Base-by-base conservation (phyloP, 2,797 vertebrate species). In the Calcarius lapponicus region DNA sequence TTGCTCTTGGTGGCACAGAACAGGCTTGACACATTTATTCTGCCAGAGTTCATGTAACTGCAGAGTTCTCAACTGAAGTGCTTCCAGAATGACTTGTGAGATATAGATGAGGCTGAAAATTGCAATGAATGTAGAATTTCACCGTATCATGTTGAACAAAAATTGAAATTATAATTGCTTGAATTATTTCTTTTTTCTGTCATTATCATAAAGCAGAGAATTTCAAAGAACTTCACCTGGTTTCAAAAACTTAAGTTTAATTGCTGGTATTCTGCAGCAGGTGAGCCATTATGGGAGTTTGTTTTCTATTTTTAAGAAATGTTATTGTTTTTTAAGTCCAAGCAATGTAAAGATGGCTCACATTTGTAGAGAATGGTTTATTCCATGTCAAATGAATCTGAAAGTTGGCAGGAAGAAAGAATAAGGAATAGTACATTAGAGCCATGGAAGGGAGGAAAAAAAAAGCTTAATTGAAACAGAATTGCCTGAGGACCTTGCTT, bases 281-380 rank as follows among this genome's bases (percentile, higher is more conserved):
- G 14, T 10, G 8, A 65, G 16, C 15, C 26, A 36, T 75, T 76
- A 70, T 11, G 24, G 8, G 17, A 42, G 14, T 45, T 79, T 20
- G 8, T 74, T 66, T 76, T 74, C 26, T 78, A 3, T 71, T 73
- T 92, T 71, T 48, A 58, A 75, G 28, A 79, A n/a, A 26, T 43
- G 20, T n/a, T 2, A 12, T 72, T 85, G 17, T 47, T 81, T 87
- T 73, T 11, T 48, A 40, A 51, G 25, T 28, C 10, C 0, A 0
- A 53, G 53, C 31, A 47, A 34, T 70, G 45, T 43, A 71, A 62
- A 78, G 7, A 42, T 51, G 72, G 6, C 17, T 79, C 0, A 0
- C 11, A 10, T 70, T 79, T 40, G 19, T n/a, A 9, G 13, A 17
- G 11, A 75, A 34, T n/a, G 31, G 2, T 47, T 32, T 86, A 58